These are phyloP conservation scores for Neogale vison DNA, from an alignment of 2,113 vertebrate genomes.

Conservation along the genomic window DNA sequence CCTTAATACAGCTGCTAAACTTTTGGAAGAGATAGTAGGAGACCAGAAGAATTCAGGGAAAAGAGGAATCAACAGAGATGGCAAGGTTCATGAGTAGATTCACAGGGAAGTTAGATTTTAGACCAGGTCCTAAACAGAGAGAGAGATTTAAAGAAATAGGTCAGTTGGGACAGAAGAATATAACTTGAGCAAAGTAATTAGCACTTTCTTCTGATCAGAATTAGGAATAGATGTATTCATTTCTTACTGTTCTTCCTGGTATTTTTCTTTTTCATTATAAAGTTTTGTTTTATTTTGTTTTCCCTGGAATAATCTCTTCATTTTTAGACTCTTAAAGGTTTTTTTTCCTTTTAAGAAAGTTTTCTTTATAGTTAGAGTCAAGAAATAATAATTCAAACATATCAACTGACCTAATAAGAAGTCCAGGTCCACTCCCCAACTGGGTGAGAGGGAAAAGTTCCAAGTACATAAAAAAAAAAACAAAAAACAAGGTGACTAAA, in stretches of 20 bases:
- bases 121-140: not conserved
- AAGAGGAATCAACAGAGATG: not conserved
- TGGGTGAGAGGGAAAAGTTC: not conserved
- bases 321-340: not conserved
- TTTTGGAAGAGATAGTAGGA: not conserved
- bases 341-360: not conserved
- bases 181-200: not conserved
- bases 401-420: not conserved
- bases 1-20: not conserved
- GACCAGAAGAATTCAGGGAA: not conserved
- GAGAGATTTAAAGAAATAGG: not conserved
- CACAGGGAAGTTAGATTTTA: not conserved
- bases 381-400: slow-evolving; percentile 17
- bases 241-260: not conserved
- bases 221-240: not conserved
- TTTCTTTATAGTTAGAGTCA: not conserved
- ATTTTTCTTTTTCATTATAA: not conserved
- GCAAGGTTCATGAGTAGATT: not conserved
- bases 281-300: slow-evolving; percentile 29
- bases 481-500: not conserved
- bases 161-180: not conserved
- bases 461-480: not conserved
- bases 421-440: not conserved
- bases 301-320: not conserved
- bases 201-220: not conserved